phyloP scores from a whole-genome alignment of 2,888 invertebrate genomes.

The Dynastes hyllus region DNA sequence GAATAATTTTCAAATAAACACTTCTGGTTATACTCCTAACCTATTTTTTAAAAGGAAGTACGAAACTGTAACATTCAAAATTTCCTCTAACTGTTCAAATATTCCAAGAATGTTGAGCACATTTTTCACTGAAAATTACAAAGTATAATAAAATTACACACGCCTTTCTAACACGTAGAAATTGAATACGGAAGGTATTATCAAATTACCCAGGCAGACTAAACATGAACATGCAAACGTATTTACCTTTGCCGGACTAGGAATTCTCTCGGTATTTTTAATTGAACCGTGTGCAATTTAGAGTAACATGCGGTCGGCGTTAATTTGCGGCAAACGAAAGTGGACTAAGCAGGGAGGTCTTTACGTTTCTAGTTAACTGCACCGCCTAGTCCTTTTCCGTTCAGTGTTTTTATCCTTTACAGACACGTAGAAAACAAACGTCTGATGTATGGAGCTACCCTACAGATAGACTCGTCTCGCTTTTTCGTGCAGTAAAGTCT shows the following conservation, averaged over 20 bases:
- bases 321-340: conserved; percentile 29
- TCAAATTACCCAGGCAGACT: neutral
- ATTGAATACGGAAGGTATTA: neutral
- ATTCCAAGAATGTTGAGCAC: too few species aligned
- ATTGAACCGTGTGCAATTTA: conserved; percentile 31
- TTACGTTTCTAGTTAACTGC: conserved; percentile 21
- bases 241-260: neutral
- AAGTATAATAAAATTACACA: too few species aligned
- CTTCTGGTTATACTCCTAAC: too few species aligned
- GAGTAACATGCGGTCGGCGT: conserved; percentile 17
- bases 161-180: too few species aligned
- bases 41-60: too few species aligned
- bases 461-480: neutral
- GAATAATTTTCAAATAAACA: too few species aligned
- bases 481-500: too few species aligned
- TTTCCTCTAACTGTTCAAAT: too few species aligned
- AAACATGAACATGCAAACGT: neutral
- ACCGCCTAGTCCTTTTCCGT: neutral
- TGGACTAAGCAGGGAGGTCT: conserved; percentile 9
- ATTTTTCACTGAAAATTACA: too few species aligned
- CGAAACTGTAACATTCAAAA: too few species aligned
- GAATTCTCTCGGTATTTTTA: conserved; percentile 13
- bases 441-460: neutral
- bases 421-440: neutral
- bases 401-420: neutral